Percentiles rank a stretch among this genome's conserved stretches.
These are phyloP conservation scores for Heteromyza rotundicornis DNA, from an alignment of 2,888 invertebrate genomes.

Conservation along the genomic window DNA sequence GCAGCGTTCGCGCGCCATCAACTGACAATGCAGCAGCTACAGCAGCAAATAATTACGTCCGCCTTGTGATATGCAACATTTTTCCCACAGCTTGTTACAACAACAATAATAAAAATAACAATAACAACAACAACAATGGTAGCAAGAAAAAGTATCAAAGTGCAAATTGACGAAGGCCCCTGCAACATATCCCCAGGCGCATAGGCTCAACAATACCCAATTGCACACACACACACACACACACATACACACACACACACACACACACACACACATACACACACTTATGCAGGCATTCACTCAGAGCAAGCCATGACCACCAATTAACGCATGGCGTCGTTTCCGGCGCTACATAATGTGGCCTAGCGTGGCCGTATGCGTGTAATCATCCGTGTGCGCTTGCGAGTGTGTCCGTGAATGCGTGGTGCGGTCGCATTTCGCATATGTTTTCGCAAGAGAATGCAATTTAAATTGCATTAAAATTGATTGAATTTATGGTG, in stretches of 20 bases:
- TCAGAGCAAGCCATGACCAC: constrained; percentile 33
- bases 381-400: too few relatives aligned
- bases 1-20: neutral
- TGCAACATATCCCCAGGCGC: neutral
- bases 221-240: neutral
- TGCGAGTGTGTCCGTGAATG: neutral
- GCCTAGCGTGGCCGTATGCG: constrained; percentile 1
- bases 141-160: neutral
- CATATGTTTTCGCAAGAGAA: constrained; percentile 47
- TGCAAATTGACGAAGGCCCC: neutral
- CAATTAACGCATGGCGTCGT: constrained; percentile 50
- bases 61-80: neutral
- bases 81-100: neutral
- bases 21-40: neutral
- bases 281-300: neutral
- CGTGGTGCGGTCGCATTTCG: constrained; percentile 8
- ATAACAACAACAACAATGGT: too few relatives aligned
- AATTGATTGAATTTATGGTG: constrained; percentile 55
- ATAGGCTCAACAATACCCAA: too few relatives aligned
- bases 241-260: neutral
- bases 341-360: constrained; percentile 39
- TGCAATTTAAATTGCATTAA: constrained; percentile 57
- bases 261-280: neutral
- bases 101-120: too few relatives aligned
- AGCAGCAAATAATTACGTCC: constrained; percentile 5